A percentile compares a stretch with the other conserved stretches of the same genome.
Evolutionary conservation across 1,140 invertebrate genomes (phyloP).

Genomic region (Nebria ingens): DNA sequence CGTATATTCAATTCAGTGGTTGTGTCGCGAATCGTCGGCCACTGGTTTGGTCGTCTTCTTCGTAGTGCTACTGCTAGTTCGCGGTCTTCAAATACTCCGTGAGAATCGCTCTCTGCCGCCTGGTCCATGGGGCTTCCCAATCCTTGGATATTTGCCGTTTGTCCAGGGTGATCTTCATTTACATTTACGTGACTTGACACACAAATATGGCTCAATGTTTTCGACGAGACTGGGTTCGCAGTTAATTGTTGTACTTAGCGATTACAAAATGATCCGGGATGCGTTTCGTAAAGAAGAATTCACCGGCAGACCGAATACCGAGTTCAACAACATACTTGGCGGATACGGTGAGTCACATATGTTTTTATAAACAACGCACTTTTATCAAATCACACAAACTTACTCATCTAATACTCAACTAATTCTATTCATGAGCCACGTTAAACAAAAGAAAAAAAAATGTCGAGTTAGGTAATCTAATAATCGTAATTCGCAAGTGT

Average conservation of each 20-base stretch:
- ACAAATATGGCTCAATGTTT: constrained; percentile 70
- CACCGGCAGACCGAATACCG: constrained; percentile 71
- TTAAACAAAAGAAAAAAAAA: too few relatives aligned
- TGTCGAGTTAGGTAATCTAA: too few relatives aligned
- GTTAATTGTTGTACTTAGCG: constrained; percentile 72
- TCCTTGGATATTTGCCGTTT: constrained; percentile 72
- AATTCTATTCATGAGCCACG: too few relatives aligned
- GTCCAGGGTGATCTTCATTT: constrained; percentile 66
- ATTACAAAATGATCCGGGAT: constrained; percentile 72
- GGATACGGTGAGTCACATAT: constrained; percentile 78
- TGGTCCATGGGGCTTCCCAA: constrained; percentile 73
- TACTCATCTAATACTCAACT: too few relatives aligned
- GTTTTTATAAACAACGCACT: too few relatives aligned
- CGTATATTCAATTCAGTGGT: constrained; percentile 24
- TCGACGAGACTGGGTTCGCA: constrained; percentile 70
- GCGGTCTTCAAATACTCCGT: constrained; percentile 40
- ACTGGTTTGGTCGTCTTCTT: constrained; percentile 42
- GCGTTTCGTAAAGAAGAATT: constrained; percentile 76
- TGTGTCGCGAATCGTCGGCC: constrained; percentile 27
- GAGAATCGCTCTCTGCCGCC: constrained; percentile 58
- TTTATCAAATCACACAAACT: too few relatives aligned
- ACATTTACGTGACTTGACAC: constrained; percentile 60
- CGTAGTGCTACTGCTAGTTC: constrained; percentile 37
- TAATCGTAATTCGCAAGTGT: too few relatives aligned
- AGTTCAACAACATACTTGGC: constrained; percentile 74